Base-by-base conservation (phyloP, 2,888 invertebrate species). In the Dexiosoma caninum region DNA sequence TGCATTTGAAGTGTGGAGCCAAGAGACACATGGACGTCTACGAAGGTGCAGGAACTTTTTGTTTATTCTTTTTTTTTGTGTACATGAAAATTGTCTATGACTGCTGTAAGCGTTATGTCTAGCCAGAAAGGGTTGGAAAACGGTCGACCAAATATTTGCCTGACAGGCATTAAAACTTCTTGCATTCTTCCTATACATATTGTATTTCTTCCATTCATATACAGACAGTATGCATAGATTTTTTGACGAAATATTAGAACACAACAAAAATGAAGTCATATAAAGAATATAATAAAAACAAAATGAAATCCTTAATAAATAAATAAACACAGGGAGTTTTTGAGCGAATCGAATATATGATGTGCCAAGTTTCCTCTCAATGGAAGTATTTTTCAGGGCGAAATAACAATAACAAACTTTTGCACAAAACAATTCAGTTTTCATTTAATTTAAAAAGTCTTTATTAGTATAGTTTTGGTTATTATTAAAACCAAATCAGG, bases 91-190 rank as follows among this genome's bases (percentile, higher is more conserved):
- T 60, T 37, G 30, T 76, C 42, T 46, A 53, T 67, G 76, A 70
- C 62, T 77, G 59, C 57, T 70, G 12, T 40, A 70, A 70, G 76
- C 62, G 57, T 64, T 70, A 64, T 70, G 77, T 77, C 77, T 77
- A 77, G 70, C 77, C 77, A 64, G 40, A 37, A 55, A 32, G 55
- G 53, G 30, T 21, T 30, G 12, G 62, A 62, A 60, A 23, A 35
- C 16, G 6, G 32, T 8, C 30, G 2, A 57, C 23, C 40, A 44
- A 71, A 51, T 37, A 27, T 35, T 21, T 40, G 46, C 32, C 55
- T 77, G 77, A 23, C 46, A 32, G 46, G 32, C 46, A 57, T 40
- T 53, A 37, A 66, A 46, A 40, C 55, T 60, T 59, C 32, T 44
- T 51, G 42, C 40, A 53, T 74, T 53, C n/a, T n/a, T 46, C 27